A percentile compares a stretch with the other conserved stretches of the same genome.
phyloP scores from a whole-genome alignment of 2,888 invertebrate genomes.

The Chloroclystis v-ata region DNA sequence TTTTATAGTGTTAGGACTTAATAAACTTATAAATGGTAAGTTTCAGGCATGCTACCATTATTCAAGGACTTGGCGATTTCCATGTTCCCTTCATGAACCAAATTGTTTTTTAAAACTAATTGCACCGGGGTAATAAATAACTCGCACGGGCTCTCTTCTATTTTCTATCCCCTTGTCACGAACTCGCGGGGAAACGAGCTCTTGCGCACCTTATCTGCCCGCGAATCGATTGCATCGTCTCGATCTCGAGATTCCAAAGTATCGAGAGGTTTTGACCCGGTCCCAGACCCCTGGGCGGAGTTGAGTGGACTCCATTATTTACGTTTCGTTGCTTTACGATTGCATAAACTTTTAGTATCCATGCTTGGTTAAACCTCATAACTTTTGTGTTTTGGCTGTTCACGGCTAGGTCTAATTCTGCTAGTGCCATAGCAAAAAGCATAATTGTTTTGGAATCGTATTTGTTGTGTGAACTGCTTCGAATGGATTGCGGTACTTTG shows the following conservation, averaged over 20 bases:
- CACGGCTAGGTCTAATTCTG: neutral
- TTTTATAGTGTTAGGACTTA: no score
- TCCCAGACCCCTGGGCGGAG: slow-evolving; percentile 28
- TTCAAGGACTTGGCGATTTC: no score
- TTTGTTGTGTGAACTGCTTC: slow-evolving; percentile 16
- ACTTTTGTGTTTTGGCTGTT: no score
- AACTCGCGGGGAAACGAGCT: slow-evolving; percentile 25
- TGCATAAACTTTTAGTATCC: slow-evolving; percentile 1
- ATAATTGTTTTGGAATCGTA: slow-evolving; percentile 9
- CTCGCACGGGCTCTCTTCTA: slow-evolving; percentile 17
- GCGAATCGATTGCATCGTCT: slow-evolving; percentile 48
- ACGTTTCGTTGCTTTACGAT: slow-evolving; percentile 34
- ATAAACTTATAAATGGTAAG: no score
- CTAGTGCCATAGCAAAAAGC: neutral
- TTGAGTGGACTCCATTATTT: slow-evolving; percentile 47
- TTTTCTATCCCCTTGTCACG: slow-evolving; percentile 35
- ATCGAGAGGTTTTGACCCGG: slow-evolving; percentile 54
- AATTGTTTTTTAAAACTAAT: neutral
- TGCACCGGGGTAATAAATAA: slow-evolving; percentile 9
- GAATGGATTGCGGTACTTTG: slow-evolving; percentile 18
- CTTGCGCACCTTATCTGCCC: slow-evolving; percentile 33
- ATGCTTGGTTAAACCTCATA: neutral
- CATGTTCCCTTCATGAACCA: no score
- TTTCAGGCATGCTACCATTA: no score
- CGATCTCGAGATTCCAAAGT: slow-evolving; percentile 38